A percentile compares a stretch with the other conserved stretches of the same genome.
phyloP scores from a whole-genome alignment of 1,140 invertebrate species.

The Propsilocerus akamusi region DNA sequence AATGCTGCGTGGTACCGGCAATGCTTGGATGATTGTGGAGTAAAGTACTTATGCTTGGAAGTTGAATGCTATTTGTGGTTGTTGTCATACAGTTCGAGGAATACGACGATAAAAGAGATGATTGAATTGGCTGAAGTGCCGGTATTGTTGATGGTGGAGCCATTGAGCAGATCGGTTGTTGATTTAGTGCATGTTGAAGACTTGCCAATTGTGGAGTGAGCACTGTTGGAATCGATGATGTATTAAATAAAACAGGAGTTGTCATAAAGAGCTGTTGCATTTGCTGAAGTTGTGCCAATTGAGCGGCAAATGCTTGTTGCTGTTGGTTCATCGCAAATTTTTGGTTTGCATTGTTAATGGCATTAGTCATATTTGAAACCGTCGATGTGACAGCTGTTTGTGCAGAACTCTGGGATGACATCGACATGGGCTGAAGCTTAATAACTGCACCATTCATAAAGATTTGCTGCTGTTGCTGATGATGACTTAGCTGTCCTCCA shows the following conservation, averaged over 20 bases:
- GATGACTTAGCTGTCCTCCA: neutral
- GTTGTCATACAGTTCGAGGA: neutral
- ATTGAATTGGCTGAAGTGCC: slow-evolving; percentile 16
- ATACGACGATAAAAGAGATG: neutral
- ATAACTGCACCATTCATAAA: slow-evolving; percentile 23
- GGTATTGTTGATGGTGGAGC: slow-evolving; percentile 10
- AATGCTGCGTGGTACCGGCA: neutral
- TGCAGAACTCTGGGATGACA: neutral
- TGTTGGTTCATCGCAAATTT: slow-evolving; percentile 2
- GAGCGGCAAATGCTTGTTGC: slow-evolving; percentile 9
- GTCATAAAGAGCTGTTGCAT: slow-evolving; percentile 19
- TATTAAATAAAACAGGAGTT: slow-evolving; percentile 17
- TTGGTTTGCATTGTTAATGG: neutral
- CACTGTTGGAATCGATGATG: slow-evolving; percentile 14
- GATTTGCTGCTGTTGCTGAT: slow-evolving; percentile 17
- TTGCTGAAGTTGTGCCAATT: neutral
- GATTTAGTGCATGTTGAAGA: neutral
- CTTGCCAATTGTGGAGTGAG: slow-evolving; percentile 4
- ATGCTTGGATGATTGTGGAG: slow-evolving; percentile 10
- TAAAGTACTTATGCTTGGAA: slow-evolving; percentile 19
- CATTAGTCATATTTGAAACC: neutral
- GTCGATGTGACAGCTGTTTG: neutral
- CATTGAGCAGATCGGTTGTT: slow-evolving; percentile 12
- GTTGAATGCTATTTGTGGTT: neutral
- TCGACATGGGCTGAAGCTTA: slow-evolving; percentile 19